A percentile compares a stretch with the other conserved stretches of the same genome.
Evolutionary conservation across 2,888 invertebrate species (phyloP).

Genomic region (Lingula anatina): DNA sequence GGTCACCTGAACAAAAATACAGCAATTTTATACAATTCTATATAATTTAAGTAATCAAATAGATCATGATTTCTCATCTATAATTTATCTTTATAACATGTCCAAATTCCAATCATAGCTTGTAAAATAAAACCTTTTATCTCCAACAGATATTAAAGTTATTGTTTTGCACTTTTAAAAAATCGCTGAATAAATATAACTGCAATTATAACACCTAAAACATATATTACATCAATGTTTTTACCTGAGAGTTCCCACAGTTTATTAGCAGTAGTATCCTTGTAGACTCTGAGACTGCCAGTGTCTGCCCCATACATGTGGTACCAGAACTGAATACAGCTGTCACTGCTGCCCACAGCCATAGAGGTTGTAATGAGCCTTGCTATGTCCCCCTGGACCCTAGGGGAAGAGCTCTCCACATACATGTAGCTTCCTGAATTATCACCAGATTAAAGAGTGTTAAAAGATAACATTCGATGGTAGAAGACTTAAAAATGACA

Average conservation of each 20-base stretch:
- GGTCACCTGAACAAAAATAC: slow-evolving; percentile 20
- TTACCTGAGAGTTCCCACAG: too few relatives aligned
- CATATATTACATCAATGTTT: too few relatives aligned
- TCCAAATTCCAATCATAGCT: neutral
- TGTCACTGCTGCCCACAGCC: slow-evolving; percentile 16
- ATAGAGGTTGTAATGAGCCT: slow-evolving; percentile 21
- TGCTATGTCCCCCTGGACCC: slow-evolving; percentile 54
- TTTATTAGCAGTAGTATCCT: too few relatives aligned
- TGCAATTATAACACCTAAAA: too few relatives aligned
- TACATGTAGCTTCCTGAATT: slow-evolving; percentile 54
- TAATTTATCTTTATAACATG: neutral
- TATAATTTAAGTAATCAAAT: neutral
- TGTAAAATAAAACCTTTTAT: neutral
- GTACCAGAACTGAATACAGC: slow-evolving; percentile 34
- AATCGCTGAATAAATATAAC: too few relatives aligned
- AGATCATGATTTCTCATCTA: neutral
- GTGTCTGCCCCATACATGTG: slow-evolving; percentile 34
- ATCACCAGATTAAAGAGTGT: too few relatives aligned
- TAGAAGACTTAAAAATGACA: too few relatives aligned
- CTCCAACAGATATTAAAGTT: neutral
- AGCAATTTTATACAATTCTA: neutral
- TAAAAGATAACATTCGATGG: too few relatives aligned
- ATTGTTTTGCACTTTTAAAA: too few relatives aligned
- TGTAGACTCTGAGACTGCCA: slow-evolving; percentile 32
- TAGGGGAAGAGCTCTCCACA: slow-evolving; percentile 59